Conservation (phyloP, 2,888 invertebrate species). For the Xestia c-nigrum region DNA sequence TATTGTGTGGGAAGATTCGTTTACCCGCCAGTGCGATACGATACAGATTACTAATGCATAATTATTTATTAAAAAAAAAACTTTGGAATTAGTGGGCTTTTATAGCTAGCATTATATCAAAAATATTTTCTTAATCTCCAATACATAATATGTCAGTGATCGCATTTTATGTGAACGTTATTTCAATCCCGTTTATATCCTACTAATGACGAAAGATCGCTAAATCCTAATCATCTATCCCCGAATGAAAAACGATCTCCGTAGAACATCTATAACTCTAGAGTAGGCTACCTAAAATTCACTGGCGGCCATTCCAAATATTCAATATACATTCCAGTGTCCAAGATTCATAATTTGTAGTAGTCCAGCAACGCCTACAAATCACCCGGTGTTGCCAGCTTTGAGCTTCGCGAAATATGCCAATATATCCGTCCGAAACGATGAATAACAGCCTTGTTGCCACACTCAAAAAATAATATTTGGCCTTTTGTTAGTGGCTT, state of each 20-base stretch:
- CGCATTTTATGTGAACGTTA: not conserved
- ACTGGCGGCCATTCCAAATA: slow-evolving; percentile 49
- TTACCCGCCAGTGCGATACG: no score
- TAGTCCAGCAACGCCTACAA: slow-evolving; percentile 63
- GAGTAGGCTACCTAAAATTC: slow-evolving; percentile 28
- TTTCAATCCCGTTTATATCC: not conserved
- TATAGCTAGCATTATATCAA: no score
- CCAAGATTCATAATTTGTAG: slow-evolving; percentile 58
- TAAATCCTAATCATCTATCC: slow-evolving; percentile 6
- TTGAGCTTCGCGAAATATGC: slow-evolving; percentile 70
- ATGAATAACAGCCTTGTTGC: slow-evolving; percentile 69
- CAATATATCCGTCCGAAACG: slow-evolving; percentile 67
- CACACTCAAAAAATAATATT: slow-evolving; percentile 69
- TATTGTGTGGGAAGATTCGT: no score
- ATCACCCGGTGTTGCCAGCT: slow-evolving; percentile 69
- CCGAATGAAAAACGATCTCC: slow-evolving; percentile 29
- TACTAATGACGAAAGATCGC: not conserved
- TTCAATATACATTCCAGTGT: slow-evolving; percentile 53
- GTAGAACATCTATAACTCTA: slow-evolving; percentile 7
- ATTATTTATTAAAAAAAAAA: no score
- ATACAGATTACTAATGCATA: no score
- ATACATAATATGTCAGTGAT: not conserved
- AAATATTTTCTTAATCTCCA: not conserved
- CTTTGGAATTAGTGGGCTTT: no score
- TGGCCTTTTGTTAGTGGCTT: slow-evolving; percentile 46